Conservation (phyloP, 2,888 invertebrate species). For the Mythimna pallens region DNA sequence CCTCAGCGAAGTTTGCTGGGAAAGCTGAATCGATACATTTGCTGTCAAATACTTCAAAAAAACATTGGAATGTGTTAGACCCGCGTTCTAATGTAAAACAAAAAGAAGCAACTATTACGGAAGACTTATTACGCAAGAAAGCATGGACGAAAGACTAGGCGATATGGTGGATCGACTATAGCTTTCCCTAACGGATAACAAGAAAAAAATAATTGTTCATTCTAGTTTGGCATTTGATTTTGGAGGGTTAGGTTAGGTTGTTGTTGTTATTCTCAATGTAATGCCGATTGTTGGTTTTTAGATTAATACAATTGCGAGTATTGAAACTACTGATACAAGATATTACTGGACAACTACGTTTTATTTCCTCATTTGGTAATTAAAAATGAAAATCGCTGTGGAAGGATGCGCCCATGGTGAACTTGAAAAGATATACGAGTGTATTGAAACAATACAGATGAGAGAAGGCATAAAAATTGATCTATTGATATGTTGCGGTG, state of each 20-base stretch:
- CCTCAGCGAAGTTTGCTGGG: no score
- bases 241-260: conserved; percentile 22
- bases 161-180: no score
- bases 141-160: no score
- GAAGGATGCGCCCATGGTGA: conserved; percentile 99
- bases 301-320: not conserved
- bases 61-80: no score
- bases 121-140: no score
- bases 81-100: no score
- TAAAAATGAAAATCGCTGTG: conserved; percentile 96
- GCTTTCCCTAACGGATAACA: no score
- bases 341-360: not conserved
- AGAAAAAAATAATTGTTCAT: no score
- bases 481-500: conserved; percentile 98
- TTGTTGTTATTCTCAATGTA: conserved; percentile 10
- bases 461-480: conserved; percentile 95
- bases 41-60: no score
- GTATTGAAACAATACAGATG: conserved; percentile 94
- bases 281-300: not conserved
- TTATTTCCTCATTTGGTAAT: not conserved
- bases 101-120: no score
- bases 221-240: not conserved
- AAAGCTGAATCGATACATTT: no score
- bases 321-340: not conserved
- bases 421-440: conserved; percentile 98